phyloP scores from a whole-genome alignment of 2,888 invertebrate genomes.

The Meta bourneti region DNA sequence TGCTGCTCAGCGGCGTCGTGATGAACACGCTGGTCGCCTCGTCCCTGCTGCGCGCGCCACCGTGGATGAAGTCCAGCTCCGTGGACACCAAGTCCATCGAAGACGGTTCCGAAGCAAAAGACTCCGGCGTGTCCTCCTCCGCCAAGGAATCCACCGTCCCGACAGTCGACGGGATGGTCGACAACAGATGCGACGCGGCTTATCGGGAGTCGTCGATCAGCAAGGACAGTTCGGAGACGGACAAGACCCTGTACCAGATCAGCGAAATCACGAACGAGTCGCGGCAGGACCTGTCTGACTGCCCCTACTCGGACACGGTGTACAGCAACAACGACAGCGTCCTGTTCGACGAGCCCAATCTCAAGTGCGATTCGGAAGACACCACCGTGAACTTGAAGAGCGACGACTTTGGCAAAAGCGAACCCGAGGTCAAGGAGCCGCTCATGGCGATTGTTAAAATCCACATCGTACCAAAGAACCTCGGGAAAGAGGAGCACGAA shows the following conservation, averaged over 20 bases:
- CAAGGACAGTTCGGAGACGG: neutral
- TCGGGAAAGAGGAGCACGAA: neutral
- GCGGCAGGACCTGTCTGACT: neutral
- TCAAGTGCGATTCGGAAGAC: neutral
- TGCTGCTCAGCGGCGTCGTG: slow-evolving; percentile 74
- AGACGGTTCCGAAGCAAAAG: neutral
- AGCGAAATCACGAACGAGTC: neutral
- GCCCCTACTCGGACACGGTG: slow-evolving; percentile 29
- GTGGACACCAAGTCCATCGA: slow-evolving; percentile 30
- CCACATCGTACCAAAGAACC: slow-evolving; percentile 25
- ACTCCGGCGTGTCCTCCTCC: neutral
- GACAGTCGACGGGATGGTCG: neutral
- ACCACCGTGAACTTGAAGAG: neutral
- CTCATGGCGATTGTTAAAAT: slow-evolving; percentile 21
- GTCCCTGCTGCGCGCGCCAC: slow-evolving; percentile 43
- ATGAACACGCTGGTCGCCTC: slow-evolving; percentile 76
- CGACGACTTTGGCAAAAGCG: slow-evolving; percentile 11
- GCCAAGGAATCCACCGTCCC: neutral
- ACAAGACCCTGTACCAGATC: neutral
- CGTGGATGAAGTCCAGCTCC: slow-evolving; percentile 42
- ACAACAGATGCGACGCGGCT: neutral
- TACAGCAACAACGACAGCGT: slow-evolving; percentile 59
- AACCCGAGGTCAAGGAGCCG: slow-evolving; percentile 39
- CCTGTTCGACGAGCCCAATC: slow-evolving; percentile 18
- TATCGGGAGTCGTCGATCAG: neutral